A percentile compares a stretch with the other conserved stretches of the same genome.
These are phyloP conservation scores for Microctenopoma steveboyesi DNA, from an alignment of 2,797 vertebrate species.

Conservation along the genomic window DNA sequence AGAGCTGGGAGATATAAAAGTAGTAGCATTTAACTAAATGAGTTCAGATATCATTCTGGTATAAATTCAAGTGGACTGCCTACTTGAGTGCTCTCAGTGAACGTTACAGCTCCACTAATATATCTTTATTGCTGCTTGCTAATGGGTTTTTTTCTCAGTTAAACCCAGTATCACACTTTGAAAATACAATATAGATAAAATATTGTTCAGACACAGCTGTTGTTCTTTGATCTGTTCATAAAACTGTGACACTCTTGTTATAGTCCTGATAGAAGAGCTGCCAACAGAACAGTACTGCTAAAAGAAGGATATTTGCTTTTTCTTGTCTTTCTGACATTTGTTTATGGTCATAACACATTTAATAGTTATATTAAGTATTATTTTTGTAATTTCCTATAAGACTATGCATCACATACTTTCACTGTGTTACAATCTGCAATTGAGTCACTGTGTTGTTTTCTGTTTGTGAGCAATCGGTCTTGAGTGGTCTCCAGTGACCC, in stretches of 20 bases:
- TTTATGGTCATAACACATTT: conserved; percentile 3
- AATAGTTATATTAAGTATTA: conserved; percentile 12
- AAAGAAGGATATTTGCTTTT: conserved; percentile 4
- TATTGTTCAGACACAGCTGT: no score
- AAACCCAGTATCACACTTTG: no score
- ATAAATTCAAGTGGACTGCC: neutral
- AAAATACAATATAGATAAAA: no score
- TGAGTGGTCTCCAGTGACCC: conserved; percentile 20
- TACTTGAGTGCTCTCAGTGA: neutral
- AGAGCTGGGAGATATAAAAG: neutral
- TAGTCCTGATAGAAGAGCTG: neutral
- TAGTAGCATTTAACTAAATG: no score
- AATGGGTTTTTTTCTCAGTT: no score
- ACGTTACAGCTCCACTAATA: neutral
- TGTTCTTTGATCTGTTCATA: no score
- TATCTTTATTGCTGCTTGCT: neutral
- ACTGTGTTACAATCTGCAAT: conserved; percentile 37
- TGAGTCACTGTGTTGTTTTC: conserved; percentile 44
- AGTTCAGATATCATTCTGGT: neutral
- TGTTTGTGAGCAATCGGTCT: conserved; percentile 34
- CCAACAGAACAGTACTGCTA: neutral
- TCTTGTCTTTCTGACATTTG: conserved; percentile 16
- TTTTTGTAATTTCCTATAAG: conserved; percentile 36
- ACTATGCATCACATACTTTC: conserved; percentile 35
- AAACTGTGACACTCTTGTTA: no score